These are phyloP conservation scores for Zaprionus bogoriensis DNA, from an alignment of 2,888 invertebrate genomes.

Conservation along the genomic window DNA sequence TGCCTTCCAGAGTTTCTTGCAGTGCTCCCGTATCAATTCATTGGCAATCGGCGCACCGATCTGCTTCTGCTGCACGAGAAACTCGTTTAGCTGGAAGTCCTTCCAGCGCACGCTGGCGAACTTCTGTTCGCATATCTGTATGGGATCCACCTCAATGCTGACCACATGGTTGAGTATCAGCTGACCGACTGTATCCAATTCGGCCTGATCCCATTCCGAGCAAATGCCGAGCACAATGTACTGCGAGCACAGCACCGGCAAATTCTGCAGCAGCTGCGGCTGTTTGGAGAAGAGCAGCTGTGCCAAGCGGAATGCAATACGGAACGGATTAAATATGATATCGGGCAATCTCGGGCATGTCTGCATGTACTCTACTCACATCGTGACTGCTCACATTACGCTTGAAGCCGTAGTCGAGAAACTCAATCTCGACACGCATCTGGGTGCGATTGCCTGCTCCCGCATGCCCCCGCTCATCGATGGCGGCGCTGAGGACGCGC, in stretches of 20 bases:
- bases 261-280: slow-evolving; percentile 70
- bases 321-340: slow-evolving; percentile 7
- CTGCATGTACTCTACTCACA: slow-evolving; percentile 79
- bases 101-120: slow-evolving; percentile 81
- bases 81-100: slow-evolving; percentile 79
- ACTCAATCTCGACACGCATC: slow-evolving; percentile 86
- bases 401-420: slow-evolving; percentile 88
- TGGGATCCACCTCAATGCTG: slow-evolving; percentile 65
- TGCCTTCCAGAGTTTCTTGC: slow-evolving; percentile 74
- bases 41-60: slow-evolving; percentile 78
- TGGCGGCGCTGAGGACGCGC: slow-evolving; percentile 81
- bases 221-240: slow-evolving; percentile 80
- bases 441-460: slow-evolving; percentile 77
- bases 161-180: slow-evolving; percentile 73
- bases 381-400: slow-evolving; percentile 85
- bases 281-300: slow-evolving; percentile 80
- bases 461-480: slow-evolving; percentile 34
- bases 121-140: slow-evolving; percentile 74
- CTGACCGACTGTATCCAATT: slow-evolving; percentile 70
- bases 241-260: slow-evolving; percentile 76
- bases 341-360: neutral
- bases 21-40: slow-evolving; percentile 79
- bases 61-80: slow-evolving; percentile 79
- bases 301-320: slow-evolving; percentile 16
- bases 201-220: slow-evolving; percentile 76